Evolutionary conservation across 2,113 vertebrate species (phyloP).

Genomic region (Smithornis capensis): DNA sequence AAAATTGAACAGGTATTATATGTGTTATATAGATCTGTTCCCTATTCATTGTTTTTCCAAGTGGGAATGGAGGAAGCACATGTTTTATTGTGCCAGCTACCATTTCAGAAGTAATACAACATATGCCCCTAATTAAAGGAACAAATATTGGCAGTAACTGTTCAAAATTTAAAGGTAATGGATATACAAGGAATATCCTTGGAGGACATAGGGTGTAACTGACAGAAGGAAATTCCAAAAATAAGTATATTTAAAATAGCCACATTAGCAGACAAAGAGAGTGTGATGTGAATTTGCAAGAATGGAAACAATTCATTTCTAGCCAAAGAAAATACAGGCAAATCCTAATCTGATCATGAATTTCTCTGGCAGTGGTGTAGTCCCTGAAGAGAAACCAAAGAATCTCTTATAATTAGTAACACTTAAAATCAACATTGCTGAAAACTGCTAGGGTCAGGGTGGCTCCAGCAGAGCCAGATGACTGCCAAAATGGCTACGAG

Average conservation of each 20-base stretch:
- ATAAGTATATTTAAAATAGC: not conserved
- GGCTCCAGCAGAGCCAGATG: not conserved
- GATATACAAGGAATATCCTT: not conserved
- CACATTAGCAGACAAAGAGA: not conserved
- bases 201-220: not conserved
- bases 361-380: not conserved
- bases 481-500: not conserved
- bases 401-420: not conserved
- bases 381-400: not conserved
- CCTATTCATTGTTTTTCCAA: not conserved
- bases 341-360: not conserved
- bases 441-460: not conserved
- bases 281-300: not conserved
- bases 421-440: not conserved
- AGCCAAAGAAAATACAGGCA: not conserved
- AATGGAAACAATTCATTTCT: not conserved
- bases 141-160: not conserved
- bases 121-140: not conserved
- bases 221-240: not conserved
- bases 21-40: not conserved
- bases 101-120: not conserved
- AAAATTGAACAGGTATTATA: not conserved
- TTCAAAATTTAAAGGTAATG: not conserved
- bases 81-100: not conserved
- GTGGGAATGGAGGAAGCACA: not conserved